A percentile compares a stretch with the other conserved stretches of the same genome.
phyloP scores from a whole-genome alignment of 2,797 vertebrate genomes.

The Gadopsis bispinosus region DNA sequence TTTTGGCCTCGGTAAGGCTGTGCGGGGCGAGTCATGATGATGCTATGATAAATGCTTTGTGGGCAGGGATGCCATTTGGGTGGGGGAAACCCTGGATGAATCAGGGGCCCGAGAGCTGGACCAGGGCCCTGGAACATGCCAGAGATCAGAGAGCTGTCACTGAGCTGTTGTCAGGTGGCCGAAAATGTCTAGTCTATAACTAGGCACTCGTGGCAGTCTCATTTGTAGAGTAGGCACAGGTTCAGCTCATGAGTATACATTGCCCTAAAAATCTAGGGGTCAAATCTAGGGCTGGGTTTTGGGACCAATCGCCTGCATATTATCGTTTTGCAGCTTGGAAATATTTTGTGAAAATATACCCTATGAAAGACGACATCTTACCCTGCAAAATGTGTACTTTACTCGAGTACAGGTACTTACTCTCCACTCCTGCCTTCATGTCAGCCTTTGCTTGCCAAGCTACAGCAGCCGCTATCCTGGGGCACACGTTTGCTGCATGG shows the following conservation, averaged over 20 bases:
- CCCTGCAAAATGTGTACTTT: neutral
- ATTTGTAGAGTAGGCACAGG: neutral
- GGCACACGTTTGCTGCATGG: conserved; percentile 20
- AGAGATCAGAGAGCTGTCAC: conserved; percentile 44
- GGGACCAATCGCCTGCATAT: neutral
- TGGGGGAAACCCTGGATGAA: conserved; percentile 42
- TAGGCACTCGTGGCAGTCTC: neutral
- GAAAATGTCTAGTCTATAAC: conserved; percentile 19
- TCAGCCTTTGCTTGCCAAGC: conserved; percentile 9
- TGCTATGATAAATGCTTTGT: conserved; percentile 44
- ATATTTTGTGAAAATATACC: neutral
- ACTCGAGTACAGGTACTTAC: neutral
- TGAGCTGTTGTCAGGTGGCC: conserved; percentile 37
- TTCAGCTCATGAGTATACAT: neutral
- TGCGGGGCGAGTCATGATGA: conserved; percentile 21
- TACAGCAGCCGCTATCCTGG: conserved; percentile 5
- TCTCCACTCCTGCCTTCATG: neutral
- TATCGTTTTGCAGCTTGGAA: neutral
- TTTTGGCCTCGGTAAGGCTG: conserved; percentile 25
- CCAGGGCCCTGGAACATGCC: conserved; percentile 17
- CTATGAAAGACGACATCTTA: neutral
- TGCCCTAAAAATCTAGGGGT: neutral
- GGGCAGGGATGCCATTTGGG: conserved; percentile 50
- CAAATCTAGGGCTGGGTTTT: neutral
- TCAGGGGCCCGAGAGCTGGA: conserved; percentile 40